Evolutionary conservation across 2,797 vertebrate genomes (phyloP).

Genomic region (Aeoliscus strigatus): DNA sequence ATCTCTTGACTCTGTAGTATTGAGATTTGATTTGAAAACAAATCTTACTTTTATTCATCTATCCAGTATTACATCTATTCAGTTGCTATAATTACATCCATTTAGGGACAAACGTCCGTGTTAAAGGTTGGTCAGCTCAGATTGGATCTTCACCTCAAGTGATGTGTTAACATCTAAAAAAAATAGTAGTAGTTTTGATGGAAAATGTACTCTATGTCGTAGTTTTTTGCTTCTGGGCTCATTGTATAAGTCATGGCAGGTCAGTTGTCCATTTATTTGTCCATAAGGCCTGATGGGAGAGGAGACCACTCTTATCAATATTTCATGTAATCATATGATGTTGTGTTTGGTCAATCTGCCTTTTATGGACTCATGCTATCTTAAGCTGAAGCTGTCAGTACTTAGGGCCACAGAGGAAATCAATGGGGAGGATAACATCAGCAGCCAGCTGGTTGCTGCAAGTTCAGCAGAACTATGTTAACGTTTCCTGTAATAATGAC

Average conservation of each 20-base stretch:
- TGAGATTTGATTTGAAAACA: background rate
- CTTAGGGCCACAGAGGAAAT: slow-evolving; percentile 67
- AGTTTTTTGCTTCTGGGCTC: slow-evolving; percentile 22
- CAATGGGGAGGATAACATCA: slow-evolving; percentile 69
- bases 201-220: slow-evolving; percentile 16
- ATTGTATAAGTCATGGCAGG: slow-evolving; percentile 37
- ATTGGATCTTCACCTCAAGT: background rate
- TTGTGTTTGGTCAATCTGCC: slow-evolving; percentile 67
- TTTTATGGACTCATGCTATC: slow-evolving; percentile 67
- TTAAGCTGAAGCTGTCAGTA: slow-evolving; percentile 68
- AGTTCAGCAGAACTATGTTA: slow-evolving; percentile 66
- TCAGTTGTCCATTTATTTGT: slow-evolving; percentile 63
- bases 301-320: slow-evolving; percentile 72
- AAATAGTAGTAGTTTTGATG: background rate
- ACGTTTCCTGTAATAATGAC: slow-evolving; percentile 73
- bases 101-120: background rate
- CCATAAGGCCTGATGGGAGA: slow-evolving; percentile 60
- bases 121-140: no score
- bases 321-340: slow-evolving; percentile 70
- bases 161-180: slow-evolving; percentile 1
- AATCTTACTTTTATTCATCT: background rate
- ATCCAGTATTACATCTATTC: slow-evolving; percentile 1
- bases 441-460: slow-evolving; percentile 68
- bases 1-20: background rate
- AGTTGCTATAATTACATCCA: background rate